Evolutionary conservation across 2,797 vertebrate genomes (phyloP).

Genomic region (Microctenopoma steveboyesi): DNA sequence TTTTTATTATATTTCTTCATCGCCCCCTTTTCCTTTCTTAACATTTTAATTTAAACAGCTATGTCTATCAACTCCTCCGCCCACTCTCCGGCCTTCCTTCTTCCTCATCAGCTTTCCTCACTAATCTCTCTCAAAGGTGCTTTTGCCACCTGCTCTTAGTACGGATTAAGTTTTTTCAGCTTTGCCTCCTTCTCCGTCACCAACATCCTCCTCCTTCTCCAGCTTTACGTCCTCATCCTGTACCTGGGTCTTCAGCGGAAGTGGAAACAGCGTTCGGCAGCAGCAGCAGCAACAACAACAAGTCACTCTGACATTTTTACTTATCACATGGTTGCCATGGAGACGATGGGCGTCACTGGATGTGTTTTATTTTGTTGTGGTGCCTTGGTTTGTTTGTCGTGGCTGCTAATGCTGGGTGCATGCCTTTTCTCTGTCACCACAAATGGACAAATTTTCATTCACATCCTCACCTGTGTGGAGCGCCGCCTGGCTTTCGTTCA

Average conservation of each 20-base stretch:
- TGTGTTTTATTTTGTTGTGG: background rate
- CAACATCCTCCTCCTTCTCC: background rate
- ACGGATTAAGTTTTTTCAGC: background rate
- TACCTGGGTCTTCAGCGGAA: background rate
- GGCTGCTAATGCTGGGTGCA: rapidly evolving
- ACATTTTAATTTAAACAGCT: background rate
- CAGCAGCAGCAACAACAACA: no score
- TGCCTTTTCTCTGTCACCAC: rapidly evolving
- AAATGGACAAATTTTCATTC: constrained; percentile 10
- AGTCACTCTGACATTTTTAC: background rate
- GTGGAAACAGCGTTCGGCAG: background rate
- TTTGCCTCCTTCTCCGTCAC: background rate
- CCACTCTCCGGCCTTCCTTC: background rate
- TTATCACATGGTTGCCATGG: constrained; percentile 7
- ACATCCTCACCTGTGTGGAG: constrained; percentile 53
- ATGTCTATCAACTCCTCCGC: background rate
- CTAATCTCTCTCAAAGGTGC: background rate
- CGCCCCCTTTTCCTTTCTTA: no score
- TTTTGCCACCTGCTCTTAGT: background rate
- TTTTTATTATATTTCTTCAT: no score
- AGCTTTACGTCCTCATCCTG: background rate
- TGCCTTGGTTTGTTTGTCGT: rapidly evolving
- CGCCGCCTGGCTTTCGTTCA: constrained; percentile 54
- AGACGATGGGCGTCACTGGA: constrained; percentile 9
- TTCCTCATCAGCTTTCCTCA: background rate